Base-by-base conservation (phyloP, 2,113 vertebrate species). In the Noturus placidus region DNA sequence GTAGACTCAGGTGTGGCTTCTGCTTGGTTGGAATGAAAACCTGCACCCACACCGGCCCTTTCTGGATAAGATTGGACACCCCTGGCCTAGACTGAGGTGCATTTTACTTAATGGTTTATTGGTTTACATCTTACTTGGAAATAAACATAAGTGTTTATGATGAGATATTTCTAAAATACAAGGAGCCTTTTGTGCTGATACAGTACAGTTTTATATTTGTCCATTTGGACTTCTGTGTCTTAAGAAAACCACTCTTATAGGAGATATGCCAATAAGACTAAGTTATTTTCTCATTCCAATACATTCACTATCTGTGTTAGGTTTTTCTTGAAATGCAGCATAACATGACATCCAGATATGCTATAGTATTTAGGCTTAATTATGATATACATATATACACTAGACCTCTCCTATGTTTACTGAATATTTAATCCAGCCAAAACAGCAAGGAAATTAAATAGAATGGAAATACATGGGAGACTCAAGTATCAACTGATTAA, bases 101-200 rank as follows among this genome's bases (percentile, higher is more conserved):
- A 86, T 86, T 83, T 63, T 74, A 65, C 56, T 78, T 76, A 67
- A 35, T 82, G 82, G 33, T 74, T 46, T 46, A 46, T 46, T 54
- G 70, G 35, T 88, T 82, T 83, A 67, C 15, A 76, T 78, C 69
- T 52, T 65, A 27, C 38, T 84, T 63, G n/a, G 52, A 84, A 87
- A 84, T 72, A 79, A 69, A 82, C 50, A 52, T 70, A 50, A 56
- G 30, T 35, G 33, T 54, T 22, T 35, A 82, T 74, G 59, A 54
- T 83, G 70, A 86, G 61, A 38, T 38, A 20, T 59, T 83, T 86
- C 54, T 17, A 65, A 25, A 72, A 42, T n/a, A 38, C 63, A 57
- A 89, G 59, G 8, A 42, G 5, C 17, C 70, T 69, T 77, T 79
- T 83, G 88, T 85, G 59, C 22, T 52, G 69, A 14, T 69, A 59